Base-by-base conservation (phyloP, 2,888 invertebrate genomes). In the Bhutanitis thaidina region DNA sequence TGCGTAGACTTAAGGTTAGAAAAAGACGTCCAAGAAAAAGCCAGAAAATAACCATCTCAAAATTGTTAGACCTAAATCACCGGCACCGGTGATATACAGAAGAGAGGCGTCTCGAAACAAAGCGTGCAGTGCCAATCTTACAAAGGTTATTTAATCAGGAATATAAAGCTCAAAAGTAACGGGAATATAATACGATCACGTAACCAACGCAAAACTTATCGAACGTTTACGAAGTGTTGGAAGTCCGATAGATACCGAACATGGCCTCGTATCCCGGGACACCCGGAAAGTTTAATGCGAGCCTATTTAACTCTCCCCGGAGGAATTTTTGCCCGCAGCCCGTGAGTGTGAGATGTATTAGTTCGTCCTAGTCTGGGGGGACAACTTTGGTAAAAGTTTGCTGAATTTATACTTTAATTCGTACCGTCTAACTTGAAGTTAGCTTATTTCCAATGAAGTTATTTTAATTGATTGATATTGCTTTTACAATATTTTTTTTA, bases 121-220 rank as follows among this genome's bases (percentile, higher is more conserved):
- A n/a, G n/a, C n/a, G n/a, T n/a, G n/a, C n/a, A n/a, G n/a, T n/a
- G n/a, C n/a, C n/a, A n/a, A n/a, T n/a, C n/a, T n/a, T n/a, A n/a
- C n/a, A n/a, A n/a, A n/a, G n/a, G 20, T 20, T 20, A 20, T 5
- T 20, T 20, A 5, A 5, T 5, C 20, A 20, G 2, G 20, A 30
- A 30, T 30, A 30, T 30, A 1, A 29, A 3, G 9, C n/a, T 10
- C 30, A 30, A 30, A 30, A 4, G 9, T 30, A 30, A 5, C 29
- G 10, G 7, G 15, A 16, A 43, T 7, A 32, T 43, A 43, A 32
- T 43, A 43, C 15, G 32, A 43, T 43, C 43, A 43, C 43, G 43
- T 43, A 9, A 15, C 1, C 14, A 1, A 12, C 30, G 7, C n/a
- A n/a, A 30, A 35, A 30, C 13, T 41, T 30, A 13, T 43, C 37